Conservation (phyloP, 2,113 vertebrate genomes). For the Coptodon rendalli region DNA sequence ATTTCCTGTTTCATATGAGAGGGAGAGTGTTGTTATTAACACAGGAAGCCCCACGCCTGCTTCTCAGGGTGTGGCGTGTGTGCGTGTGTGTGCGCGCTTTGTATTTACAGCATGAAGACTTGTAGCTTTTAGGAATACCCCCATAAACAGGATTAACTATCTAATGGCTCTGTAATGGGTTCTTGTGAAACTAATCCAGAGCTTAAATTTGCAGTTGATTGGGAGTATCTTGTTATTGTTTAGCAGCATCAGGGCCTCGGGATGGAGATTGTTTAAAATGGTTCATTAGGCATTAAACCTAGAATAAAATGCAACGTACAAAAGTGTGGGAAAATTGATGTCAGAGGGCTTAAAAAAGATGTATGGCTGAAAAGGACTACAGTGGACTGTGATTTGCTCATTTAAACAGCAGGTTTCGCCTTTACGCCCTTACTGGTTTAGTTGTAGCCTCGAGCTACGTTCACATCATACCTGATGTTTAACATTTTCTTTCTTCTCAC, state of each 20-base stretch:
- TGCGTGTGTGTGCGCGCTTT: background rate
- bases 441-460: background rate
- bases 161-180: background rate
- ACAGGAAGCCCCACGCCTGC: slow-evolving; percentile 11
- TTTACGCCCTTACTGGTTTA: background rate
- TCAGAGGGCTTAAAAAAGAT: background rate
- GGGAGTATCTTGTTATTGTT: background rate
- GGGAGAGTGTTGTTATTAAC: background rate
- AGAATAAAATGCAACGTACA: background rate
- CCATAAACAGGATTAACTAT: background rate
- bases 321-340: background rate
- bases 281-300: background rate
- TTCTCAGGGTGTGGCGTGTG: background rate
- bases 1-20: background rate
- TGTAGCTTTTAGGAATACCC: background rate
- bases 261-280: background rate
- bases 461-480: background rate
- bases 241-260: background rate
- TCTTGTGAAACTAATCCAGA: background rate
- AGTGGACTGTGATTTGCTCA: background rate
- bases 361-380: background rate
- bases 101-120: background rate
- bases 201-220: background rate
- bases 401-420: background rate
- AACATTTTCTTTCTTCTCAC: background rate